Base-by-base conservation (phyloP, 2,888 invertebrate species). In the Nysson spinosus region DNA sequence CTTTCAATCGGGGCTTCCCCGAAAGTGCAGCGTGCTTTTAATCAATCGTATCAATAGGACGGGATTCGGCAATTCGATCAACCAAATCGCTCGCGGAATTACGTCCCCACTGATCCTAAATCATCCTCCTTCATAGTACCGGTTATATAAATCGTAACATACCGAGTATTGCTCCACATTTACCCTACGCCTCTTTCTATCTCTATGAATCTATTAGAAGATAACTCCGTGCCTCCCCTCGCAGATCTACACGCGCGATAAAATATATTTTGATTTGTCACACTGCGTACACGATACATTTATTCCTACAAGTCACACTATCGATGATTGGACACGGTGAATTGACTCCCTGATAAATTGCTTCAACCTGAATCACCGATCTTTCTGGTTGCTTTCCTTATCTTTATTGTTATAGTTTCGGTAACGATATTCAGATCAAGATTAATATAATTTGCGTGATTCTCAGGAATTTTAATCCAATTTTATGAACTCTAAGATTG, bases 31-130 rank as follows among this genome's bases (percentile, higher is more conserved):
- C 65, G 56, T 58, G 60, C 79, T 78, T 82, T 82, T 80, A 82
- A 82, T 82, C 82, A 82, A 80, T 82, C 69, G 72, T 63, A 78
- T 77, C 77, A 77, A 81, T 79, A n/a, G 64, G 28, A 64, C 54
- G 37, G 50, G 47, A 52, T 44, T 66, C 61, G 57, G 65, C 71
- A 69, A 81, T 81, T 75, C 70, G 80, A 81, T 83, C 81, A 79
- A 79, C 62, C 71, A 81, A 83, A 83, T 83, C 80, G 78, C 67
- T 83, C 77, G 78, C 78, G 64, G 79, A 69, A 83, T 83, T 82
- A 73, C 76, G 70, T 58, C 69, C 70, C 75, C 77, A 60, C 39
- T 68, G 50, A 54, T 57, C 60, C 69, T 81, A 80, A 80, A 81
- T 80, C 80, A 80, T 78, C 69, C 56, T 57, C 42, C 56, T 17